Conservation (phyloP, 2,888 invertebrate species). For the Agonopterix arenella region DNA sequence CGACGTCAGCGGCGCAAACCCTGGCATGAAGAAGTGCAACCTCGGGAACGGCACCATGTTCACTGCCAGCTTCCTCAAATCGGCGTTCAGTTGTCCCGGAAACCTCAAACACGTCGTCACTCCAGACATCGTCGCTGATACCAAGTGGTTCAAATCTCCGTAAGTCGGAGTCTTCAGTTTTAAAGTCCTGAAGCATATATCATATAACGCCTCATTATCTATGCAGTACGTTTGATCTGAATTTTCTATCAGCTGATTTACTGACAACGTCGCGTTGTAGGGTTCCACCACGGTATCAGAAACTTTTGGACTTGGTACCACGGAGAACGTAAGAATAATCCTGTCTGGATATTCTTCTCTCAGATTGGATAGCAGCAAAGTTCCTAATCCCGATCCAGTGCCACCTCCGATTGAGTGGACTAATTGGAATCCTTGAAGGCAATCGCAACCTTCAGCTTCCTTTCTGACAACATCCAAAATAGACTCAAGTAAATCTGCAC, state of each 20-base stretch:
- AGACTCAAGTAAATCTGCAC: conserved; percentile 79
- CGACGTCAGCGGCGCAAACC: conserved; percentile 82
- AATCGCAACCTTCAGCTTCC: conserved; percentile 82
- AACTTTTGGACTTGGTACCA: conserved; percentile 84
- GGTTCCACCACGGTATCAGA: conserved; percentile 82
- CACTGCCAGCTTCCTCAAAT: conserved; percentile 75
- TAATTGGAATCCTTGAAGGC: conserved; percentile 79
- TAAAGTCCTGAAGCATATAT: conserved; percentile 86
- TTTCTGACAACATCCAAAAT: conserved; percentile 73
- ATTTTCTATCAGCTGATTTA: conserved; percentile 82
- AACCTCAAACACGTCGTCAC: conserved; percentile 60
- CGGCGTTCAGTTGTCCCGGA: conserved; percentile 80
- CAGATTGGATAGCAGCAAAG: conserved; percentile 80
- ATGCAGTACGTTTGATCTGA: conserved; percentile 80
- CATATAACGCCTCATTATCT: conserved; percentile 86
- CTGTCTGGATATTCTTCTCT: conserved; percentile 85
- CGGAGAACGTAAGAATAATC: conserved; percentile 81
- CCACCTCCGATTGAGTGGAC: conserved; percentile 84
- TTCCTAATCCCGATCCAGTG: conserved; percentile 85
- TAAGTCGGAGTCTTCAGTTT: conserved; percentile 85
- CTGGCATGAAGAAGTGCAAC: conserved; percentile 75
- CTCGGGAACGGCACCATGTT: conserved; percentile 85
- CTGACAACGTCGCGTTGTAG: conserved; percentile 83
- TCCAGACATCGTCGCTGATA: conserved; percentile 58
- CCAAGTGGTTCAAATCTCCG: conserved; percentile 81